These are phyloP conservation scores for Gnatocerus cornutus DNA, from an alignment of 2,888 invertebrate genomes.

Conservation along the genomic window DNA sequence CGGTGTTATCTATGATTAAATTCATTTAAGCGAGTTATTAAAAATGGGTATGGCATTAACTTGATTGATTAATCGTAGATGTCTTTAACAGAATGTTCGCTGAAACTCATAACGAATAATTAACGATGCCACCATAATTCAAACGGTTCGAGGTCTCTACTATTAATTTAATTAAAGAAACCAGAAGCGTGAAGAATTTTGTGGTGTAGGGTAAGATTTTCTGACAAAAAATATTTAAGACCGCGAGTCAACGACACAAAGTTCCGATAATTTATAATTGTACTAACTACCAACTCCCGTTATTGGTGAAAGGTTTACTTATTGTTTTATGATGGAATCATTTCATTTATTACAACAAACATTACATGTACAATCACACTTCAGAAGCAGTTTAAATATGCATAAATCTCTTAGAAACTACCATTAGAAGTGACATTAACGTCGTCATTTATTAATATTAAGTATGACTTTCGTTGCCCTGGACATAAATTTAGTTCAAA, in stretches of 20 bases:
- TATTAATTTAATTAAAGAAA: slow-evolving; percentile 33
- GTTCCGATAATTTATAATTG: too few species aligned
- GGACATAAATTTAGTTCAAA: too few species aligned
- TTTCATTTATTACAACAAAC: too few species aligned
- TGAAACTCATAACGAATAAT: slow-evolving; percentile 15
- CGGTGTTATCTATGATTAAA: slow-evolving; percentile 33
- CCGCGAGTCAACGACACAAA: neutral
- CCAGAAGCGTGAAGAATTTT: slow-evolving; percentile 23
- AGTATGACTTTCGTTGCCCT: too few species aligned
- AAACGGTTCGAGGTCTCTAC: neutral
- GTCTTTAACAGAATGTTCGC: slow-evolving; percentile 19
- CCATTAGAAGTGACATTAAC: too few species aligned
- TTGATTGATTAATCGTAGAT: slow-evolving; percentile 21
- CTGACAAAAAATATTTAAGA: neutral
- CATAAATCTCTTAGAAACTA: too few species aligned
- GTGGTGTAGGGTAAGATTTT: neutral
- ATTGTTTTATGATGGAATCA: too few species aligned
- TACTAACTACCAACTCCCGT: too few species aligned
- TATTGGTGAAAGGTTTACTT: too few species aligned
- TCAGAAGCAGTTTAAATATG: too few species aligned
- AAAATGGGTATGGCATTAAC: slow-evolving; percentile 31
- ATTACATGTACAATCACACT: too few species aligned
- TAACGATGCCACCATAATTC: slow-evolving; percentile 13
- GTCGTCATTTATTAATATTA: too few species aligned
- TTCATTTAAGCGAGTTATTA: slow-evolving; percentile 34